Conservation (phyloP, 2,797 vertebrate species). For the Dendrocincla tyrannina region DNA sequence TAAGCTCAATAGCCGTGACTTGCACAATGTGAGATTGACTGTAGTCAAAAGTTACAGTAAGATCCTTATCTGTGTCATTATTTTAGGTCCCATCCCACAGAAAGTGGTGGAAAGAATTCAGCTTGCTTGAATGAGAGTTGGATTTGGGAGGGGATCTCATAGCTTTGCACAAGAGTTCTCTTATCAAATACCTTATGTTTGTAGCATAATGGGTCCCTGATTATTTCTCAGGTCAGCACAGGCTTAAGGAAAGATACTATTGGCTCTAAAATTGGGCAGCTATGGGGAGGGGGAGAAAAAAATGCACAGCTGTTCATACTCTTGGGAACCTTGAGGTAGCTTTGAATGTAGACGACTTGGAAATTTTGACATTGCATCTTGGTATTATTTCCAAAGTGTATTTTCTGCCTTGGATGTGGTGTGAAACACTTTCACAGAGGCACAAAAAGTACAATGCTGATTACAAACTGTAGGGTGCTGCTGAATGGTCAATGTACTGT, state of each 20-base stretch:
- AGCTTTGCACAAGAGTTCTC: neutral
- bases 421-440: neutral
- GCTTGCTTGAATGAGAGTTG: neutral
- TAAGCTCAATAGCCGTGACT: constrained; percentile 5
- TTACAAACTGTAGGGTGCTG: neutral
- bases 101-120: constrained; percentile 36
- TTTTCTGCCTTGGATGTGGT: neutral
- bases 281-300: neutral
- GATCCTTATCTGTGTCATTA: constrained; percentile 29
- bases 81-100: constrained; percentile 32
- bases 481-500: rapidly evolving
- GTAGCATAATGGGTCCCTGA: neutral
- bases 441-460: neutral
- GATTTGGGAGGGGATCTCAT: constrained; percentile 28
- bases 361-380: neutral
- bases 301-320: neutral
- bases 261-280: neutral
- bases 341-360: neutral
- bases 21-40: constrained; percentile 18
- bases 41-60: constrained; percentile 38
- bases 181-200: neutral
- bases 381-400: neutral
- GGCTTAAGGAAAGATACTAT: neutral
- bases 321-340: neutral
- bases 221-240: neutral